These are phyloP conservation scores for Pogonophryne albipinna DNA, from an alignment of 2,797 vertebrate species.

Conservation along the genomic window DNA sequence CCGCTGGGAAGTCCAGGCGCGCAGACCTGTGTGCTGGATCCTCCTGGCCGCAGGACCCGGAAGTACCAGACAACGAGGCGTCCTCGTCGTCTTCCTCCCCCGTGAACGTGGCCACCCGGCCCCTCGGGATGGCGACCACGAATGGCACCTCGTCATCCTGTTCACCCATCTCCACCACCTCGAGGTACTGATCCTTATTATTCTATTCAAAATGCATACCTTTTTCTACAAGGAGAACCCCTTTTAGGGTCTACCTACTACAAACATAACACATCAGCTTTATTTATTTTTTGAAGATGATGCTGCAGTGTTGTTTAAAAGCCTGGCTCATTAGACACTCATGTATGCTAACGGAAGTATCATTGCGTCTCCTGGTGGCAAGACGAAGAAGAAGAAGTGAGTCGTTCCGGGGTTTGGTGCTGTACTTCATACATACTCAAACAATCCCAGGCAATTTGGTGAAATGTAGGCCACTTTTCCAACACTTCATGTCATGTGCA, in stretches of 20 bases:
- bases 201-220: not conserved
- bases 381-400: not conserved
- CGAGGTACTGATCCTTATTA: not conserved
- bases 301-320: not conserved
- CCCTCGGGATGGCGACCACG: too few relatives aligned
- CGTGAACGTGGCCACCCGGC: too few relatives aligned
- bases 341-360: conserved; percentile 3
- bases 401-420: not conserved
- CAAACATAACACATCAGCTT: not conserved
- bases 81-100: too few relatives aligned
- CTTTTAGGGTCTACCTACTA: not conserved
- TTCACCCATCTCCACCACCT: too few relatives aligned
- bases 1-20: too few relatives aligned
- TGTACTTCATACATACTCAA: conserved; percentile 14
- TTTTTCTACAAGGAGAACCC: not conserved
- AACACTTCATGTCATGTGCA: conserved; percentile 28
- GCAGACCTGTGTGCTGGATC: too few relatives aligned
- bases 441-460: conserved; percentile 17
- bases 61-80: too few relatives aligned
- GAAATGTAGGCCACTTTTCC: conserved; percentile 36
- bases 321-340: not conserved
- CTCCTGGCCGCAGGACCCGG: too few relatives aligned
- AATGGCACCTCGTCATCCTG: too few relatives aligned
- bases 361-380: conserved; percentile 6
- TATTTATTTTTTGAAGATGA: not conserved